Evolutionary conservation across 2,113 vertebrate genomes (phyloP).

Genomic region (Leucopsar rothschildi): DNA sequence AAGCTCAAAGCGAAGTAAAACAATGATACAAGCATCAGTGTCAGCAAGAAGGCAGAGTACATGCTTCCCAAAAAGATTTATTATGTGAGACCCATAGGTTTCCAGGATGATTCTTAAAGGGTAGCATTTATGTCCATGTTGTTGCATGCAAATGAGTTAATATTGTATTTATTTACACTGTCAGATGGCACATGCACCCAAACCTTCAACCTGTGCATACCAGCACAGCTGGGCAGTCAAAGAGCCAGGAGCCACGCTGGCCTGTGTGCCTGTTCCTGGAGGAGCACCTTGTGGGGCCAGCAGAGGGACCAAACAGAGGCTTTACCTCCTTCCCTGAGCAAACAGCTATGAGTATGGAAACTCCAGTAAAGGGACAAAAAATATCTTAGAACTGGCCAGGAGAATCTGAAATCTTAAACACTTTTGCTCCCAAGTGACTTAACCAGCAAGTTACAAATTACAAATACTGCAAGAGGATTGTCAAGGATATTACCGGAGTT

Average conservation of each 20-base stretch:
- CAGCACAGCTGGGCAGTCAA: not conserved
- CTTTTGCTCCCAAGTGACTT: not conserved
- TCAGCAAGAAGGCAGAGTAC: not conserved
- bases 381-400: not conserved
- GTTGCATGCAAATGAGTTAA: not conserved
- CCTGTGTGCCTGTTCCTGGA: accelerated
- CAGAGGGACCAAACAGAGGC: accelerated
- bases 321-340: not conserved
- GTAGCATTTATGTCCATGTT: not conserved
- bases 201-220: not conserved
- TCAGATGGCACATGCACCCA: not conserved
- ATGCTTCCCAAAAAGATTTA: not conserved
- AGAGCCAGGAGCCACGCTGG: not conserved
- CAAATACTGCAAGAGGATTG: not conserved
- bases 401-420: not conserved
- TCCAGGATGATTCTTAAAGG: not conserved
- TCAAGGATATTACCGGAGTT: not conserved
- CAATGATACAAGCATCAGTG: not conserved
- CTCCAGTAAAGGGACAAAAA: not conserved
- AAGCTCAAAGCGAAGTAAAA: slow-evolving; percentile 18
- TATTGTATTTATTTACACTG: not conserved
- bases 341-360: not conserved
- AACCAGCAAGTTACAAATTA: not conserved
- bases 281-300: accelerated
- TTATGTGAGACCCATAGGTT: not conserved